phyloP scores from a whole-genome alignment of 2,113 vertebrate genomes.

The Connochaetes taurinus region DNA sequence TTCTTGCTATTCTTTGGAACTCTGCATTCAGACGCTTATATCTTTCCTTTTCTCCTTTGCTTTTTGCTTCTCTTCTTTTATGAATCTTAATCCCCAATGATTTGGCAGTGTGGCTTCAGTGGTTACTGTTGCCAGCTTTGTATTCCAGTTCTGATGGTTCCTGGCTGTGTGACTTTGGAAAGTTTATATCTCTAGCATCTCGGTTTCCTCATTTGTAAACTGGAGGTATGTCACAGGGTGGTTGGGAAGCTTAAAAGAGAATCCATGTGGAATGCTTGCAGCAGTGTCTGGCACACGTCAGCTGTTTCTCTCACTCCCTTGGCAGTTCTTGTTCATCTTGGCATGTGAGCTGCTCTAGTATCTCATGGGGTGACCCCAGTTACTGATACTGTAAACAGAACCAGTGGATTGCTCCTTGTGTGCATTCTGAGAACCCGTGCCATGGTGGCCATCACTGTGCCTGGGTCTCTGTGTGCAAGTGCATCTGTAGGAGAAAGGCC shows the following conservation, averaged over 20 bases:
- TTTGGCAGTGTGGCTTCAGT: background rate
- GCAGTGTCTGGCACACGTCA: background rate
- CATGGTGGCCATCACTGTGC: background rate
- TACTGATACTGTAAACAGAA: background rate
- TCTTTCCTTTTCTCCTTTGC: too few relatives aligned
- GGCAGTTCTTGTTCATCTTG: background rate
- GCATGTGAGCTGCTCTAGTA: background rate
- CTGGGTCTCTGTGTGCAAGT: background rate
- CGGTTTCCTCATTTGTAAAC: background rate
- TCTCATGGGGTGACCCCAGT: background rate
- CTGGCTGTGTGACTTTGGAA: background rate
- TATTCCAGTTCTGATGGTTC: background rate
- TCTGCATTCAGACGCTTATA: too few relatives aligned
- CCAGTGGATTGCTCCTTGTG: background rate
- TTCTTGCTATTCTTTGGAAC: too few relatives aligned
- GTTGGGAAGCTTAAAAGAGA: background rate
- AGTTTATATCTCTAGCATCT: background rate
- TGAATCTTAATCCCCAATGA: background rate
- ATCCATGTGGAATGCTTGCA: rapidly evolving
- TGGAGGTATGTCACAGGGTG: background rate
- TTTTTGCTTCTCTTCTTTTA: background rate
- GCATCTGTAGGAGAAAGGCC: background rate
- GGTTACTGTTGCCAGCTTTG: background rate
- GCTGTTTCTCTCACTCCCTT: background rate
- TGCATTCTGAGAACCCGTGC: background rate